Percentiles rank a stretch among this genome's conserved stretches.
Conservation (phyloP, 1,140 invertebrate genomes). For the Drosophila pachea region DNA sequence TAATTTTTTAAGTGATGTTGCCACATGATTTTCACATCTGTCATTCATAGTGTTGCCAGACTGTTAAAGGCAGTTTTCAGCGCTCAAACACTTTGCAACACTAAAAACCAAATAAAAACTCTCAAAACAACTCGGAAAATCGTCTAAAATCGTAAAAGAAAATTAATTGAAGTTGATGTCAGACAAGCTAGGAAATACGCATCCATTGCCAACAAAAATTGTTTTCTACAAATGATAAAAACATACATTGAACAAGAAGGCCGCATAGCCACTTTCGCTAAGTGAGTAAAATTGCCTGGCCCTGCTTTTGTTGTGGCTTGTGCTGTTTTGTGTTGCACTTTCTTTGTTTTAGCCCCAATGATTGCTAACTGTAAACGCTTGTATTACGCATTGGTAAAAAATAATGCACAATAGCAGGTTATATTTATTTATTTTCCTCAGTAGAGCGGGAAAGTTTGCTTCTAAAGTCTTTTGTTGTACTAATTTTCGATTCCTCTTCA, state of each 20-base stretch:
- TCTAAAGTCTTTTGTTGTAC: constrained; percentile 11
- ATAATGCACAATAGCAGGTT: not conserved
- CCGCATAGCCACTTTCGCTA: constrained; percentile 27
- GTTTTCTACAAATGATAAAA: constrained; percentile 27
- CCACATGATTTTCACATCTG: constrained; percentile 16
- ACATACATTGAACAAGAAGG: constrained; percentile 11
- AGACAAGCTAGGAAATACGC: not conserved
- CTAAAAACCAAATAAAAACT: constrained; percentile 23
- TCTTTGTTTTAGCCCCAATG: constrained; percentile 26
- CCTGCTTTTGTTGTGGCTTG: constrained; percentile 26
- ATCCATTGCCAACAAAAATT: constrained; percentile 5
- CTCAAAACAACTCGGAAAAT: constrained; percentile 28
- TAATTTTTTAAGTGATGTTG: constrained; percentile 49
- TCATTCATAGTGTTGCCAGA: constrained; percentile 14
- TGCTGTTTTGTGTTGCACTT: constrained; percentile 28
- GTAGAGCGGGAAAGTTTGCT: constrained; percentile 8
- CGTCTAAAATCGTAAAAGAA: not conserved
- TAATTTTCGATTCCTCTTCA: constrained; percentile 1
- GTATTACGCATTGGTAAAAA: not conserved
- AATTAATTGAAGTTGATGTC: not conserved
- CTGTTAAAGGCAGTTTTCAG: too few relatives aligned
- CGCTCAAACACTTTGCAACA: constrained; percentile 7
- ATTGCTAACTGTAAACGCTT: not conserved
- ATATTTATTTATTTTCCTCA: not conserved
- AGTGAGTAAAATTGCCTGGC: constrained; percentile 11